phyloP scores from a whole-genome alignment of 2,888 invertebrate species.

The Eremobia ochroleuca region DNA sequence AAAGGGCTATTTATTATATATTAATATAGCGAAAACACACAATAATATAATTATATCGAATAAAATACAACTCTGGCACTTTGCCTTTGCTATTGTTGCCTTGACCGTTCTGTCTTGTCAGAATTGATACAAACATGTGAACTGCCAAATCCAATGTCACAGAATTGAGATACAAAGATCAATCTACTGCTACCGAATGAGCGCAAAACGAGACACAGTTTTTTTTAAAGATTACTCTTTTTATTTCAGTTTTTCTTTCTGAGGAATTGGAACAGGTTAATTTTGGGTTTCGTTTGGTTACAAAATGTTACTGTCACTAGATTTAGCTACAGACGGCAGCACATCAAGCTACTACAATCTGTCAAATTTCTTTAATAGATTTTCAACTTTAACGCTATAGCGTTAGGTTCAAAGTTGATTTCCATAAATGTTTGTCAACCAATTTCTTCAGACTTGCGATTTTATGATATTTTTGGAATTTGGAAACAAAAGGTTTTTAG shows the following conservation, averaged over 20 bases:
- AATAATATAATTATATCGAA: slow-evolving; percentile 4
- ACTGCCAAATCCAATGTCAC: slow-evolving; percentile 18
- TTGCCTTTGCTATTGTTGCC: slow-evolving; percentile 43
- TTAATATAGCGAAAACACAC: not conserved
- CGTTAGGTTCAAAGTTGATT: too few relatives aligned
- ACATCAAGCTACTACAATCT: too few relatives aligned
- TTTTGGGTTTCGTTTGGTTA: not conserved
- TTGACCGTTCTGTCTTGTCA: slow-evolving; percentile 48
- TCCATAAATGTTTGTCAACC: not conserved
- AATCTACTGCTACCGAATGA: slow-evolving; percentile 20
- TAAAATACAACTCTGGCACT: slow-evolving; percentile 46
- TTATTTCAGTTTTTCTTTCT: slow-evolving; percentile 8
- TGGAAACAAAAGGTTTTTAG: slow-evolving; percentile 50
- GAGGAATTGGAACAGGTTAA: slow-evolving; percentile 16
- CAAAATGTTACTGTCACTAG: not conserved
- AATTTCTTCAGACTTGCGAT: not conserved
- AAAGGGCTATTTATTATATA: not conserved
- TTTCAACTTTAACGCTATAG: too few relatives aligned
- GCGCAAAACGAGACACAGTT: slow-evolving; percentile 28
- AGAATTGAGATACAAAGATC: slow-evolving; percentile 17
- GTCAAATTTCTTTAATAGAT: too few relatives aligned
- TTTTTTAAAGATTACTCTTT: slow-evolving; percentile 4
- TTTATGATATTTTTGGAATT: slow-evolving; percentile 21
- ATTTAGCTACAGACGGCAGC: too few relatives aligned
- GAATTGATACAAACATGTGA: slow-evolving; percentile 45